These are phyloP conservation scores for Neosilurus mollespiculum DNA, from an alignment of 2,797 vertebrate species.

Conservation along the genomic window DNA sequence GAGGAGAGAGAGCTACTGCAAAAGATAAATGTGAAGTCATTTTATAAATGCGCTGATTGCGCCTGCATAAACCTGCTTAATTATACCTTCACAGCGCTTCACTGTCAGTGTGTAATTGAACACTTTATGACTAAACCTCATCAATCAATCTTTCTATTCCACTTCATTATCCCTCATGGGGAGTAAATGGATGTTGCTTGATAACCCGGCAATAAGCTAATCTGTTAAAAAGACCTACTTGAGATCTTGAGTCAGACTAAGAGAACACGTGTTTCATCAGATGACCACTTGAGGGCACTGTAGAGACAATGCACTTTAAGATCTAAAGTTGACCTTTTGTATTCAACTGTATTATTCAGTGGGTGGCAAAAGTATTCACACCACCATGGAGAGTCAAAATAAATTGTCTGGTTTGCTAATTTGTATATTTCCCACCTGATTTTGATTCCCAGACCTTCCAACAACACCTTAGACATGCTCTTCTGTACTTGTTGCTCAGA, in stretches of 20 bases:
- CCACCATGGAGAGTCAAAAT: too few relatives aligned
- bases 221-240: conserved; percentile 3
- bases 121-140: conserved; percentile 8
- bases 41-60: background rate
- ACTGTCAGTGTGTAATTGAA: conserved; percentile 20
- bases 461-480: too few relatives aligned
- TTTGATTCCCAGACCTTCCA: too few relatives aligned
- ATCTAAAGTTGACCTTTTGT: background rate
- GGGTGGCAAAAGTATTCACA: too few relatives aligned
- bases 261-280: background rate
- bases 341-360: background rate
- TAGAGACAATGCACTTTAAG: background rate
- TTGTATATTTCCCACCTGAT: too few relatives aligned
- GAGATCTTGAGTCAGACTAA: background rate
- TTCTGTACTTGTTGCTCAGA: too few relatives aligned
- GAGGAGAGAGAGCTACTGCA: background rate
- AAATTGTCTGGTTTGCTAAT: too few relatives aligned
- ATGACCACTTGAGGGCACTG: background rate
- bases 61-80: conserved; percentile 9
- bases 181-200: conserved; percentile 3
- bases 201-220: conserved; percentile 5
- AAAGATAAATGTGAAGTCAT: conserved; percentile 10
- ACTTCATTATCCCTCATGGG: background rate
- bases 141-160: conserved; percentile 5
- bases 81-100: conserved; percentile 8